Evolutionary conservation across 2,797 vertebrate genomes (phyloP).

Genomic region (Syngnathus rostellatus): DNA sequence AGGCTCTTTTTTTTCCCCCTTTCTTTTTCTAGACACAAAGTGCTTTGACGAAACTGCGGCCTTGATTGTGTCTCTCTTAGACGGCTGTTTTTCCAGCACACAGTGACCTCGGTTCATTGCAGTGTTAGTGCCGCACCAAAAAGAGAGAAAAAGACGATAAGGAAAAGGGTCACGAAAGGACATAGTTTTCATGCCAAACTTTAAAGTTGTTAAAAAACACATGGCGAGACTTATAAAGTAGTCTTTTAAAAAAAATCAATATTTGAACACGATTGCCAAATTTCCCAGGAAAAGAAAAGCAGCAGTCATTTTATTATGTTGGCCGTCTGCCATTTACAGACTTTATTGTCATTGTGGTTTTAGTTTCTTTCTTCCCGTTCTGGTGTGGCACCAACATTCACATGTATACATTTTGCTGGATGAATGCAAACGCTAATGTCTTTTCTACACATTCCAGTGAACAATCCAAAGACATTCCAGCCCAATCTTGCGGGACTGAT

Average conservation of each 20-base stretch:
- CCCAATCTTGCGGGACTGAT: neutral
- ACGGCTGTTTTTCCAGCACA: slow-evolving; percentile 3
- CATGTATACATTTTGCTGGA: neutral
- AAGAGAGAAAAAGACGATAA: neutral
- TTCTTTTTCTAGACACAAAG: neutral
- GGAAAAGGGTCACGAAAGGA: neutral
- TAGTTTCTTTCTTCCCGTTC: neutral
- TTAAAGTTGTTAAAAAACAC: too few species aligned
- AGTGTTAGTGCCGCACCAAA: neutral
- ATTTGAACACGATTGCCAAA: too few species aligned
- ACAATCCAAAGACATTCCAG: neutral
- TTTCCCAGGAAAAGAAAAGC: too few species aligned
- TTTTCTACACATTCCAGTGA: neutral
- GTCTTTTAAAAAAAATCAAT: too few species aligned
- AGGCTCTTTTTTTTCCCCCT: neutral
- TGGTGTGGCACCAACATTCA: neutral
- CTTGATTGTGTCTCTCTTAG: slow-evolving; percentile 15
- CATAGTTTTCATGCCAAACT: neutral
- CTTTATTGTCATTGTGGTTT: neutral
- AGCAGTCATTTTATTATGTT: too few species aligned
- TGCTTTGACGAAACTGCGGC: slow-evolving; percentile 15
- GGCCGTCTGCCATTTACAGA: neutral
- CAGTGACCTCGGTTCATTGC: neutral
- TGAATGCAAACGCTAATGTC: neutral
- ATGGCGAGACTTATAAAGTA: too few species aligned